Evolutionary conservation across 2,113 vertebrate species (phyloP).

Genomic region (Raja brachyura): DNA sequence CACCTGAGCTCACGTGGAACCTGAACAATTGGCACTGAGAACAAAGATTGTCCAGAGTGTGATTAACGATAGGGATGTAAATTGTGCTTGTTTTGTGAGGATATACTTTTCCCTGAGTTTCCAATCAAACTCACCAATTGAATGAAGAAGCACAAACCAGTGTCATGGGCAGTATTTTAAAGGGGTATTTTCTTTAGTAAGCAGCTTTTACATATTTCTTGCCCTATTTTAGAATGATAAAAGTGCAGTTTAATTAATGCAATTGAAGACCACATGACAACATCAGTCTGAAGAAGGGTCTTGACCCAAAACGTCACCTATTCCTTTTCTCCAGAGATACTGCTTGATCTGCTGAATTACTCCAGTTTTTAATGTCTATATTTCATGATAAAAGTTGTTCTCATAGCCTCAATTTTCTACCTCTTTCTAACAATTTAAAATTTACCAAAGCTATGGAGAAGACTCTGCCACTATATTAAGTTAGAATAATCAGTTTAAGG

Average conservation of each 20-base stretch:
- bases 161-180: neutral
- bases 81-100: neutral
- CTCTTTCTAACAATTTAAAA: neutral
- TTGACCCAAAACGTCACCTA: no score
- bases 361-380: no score
- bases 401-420: neutral
- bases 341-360: no score
- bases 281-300: no score
- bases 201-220: conserved; percentile 4
- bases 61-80: neutral
- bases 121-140: neutral
- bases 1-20: neutral
- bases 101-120: neutral
- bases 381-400: neutral
- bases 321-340: no score
- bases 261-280: neutral
- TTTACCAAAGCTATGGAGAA: neutral
- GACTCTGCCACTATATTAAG: neutral
- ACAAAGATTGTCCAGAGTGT: neutral
- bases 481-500: no score
- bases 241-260: neutral
- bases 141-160: neutral
- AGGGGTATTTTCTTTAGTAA: neutral
- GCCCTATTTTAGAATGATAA: neutral
- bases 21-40: neutral